A percentile compares a stretch with the other conserved stretches of the same genome.
Evolutionary conservation across 2,113 vertebrate genomes (phyloP).

Genomic region (Suncus etruscus): DNA sequence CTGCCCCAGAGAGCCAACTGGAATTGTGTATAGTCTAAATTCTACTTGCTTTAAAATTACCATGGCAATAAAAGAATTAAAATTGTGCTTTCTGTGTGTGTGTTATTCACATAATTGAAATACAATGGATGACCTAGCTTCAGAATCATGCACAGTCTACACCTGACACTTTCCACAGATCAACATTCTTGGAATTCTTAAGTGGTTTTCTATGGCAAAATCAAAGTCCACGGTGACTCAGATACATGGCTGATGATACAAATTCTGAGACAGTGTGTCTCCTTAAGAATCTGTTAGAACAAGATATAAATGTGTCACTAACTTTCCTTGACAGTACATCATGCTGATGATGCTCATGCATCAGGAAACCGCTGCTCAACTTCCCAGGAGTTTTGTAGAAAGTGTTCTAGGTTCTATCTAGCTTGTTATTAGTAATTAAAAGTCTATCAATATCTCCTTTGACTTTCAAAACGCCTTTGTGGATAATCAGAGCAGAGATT

Average conservation of each 20-base stretch:
- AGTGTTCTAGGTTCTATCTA: background rate
- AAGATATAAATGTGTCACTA: background rate
- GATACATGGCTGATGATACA: background rate
- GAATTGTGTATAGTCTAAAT: background rate
- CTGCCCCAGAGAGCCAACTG: background rate
- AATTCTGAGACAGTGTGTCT: background rate
- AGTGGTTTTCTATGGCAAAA: background rate
- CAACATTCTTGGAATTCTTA: background rate
- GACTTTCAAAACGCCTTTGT: background rate
- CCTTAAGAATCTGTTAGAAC: background rate
- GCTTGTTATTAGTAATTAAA: background rate
- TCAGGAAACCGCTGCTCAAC: background rate
- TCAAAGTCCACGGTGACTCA: background rate
- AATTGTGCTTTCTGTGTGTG: background rate
- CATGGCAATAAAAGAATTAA: background rate
- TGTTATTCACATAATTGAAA: background rate
- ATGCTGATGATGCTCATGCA: no score
- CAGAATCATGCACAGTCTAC: background rate
- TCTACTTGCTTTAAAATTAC: background rate
- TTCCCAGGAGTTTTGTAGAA: background rate
- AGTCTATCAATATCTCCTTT: background rate
- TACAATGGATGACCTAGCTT: background rate
- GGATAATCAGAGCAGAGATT: background rate
- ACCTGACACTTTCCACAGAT: background rate
- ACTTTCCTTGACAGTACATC: background rate